phyloP scores from a whole-genome alignment of 2,888 invertebrate genomes.

The Lepidochrysops patricia region DNA sequence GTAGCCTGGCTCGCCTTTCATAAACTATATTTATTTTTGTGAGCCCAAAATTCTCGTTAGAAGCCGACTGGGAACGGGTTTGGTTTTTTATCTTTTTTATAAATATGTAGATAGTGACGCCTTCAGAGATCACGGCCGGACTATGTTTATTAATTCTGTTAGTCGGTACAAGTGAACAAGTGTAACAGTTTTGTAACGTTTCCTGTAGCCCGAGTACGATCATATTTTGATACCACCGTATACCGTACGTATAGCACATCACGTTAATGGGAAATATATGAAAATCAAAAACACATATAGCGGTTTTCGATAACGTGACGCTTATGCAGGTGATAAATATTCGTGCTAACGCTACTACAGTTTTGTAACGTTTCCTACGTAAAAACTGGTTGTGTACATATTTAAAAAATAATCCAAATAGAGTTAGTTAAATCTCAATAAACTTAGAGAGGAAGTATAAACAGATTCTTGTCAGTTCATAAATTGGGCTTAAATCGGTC shows the following conservation, averaged over 20 bases:
- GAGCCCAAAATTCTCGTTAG: conserved; percentile 70
- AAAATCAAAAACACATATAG: no score
- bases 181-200: conserved; percentile 6
- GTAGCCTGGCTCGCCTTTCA: conserved; percentile 57
- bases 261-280: no score
- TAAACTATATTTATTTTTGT: conserved; percentile 70
- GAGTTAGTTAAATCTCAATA: neutral
- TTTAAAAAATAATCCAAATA: neutral
- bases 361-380: neutral
- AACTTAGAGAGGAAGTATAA: neutral
- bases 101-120: conserved; percentile 65
- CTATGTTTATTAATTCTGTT: conserved; percentile 1
- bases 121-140: conserved; percentile 47
- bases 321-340: no score
- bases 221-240: no score
- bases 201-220: no score
- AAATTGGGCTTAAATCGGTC: neutral
- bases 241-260: no score
- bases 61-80: conserved; percentile 64
- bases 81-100: conserved; percentile 51
- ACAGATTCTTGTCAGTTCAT: neutral
- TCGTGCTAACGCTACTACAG: no score
- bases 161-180: neutral
- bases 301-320: no score
- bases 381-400: neutral